phyloP scores from a whole-genome alignment of 2,888 invertebrate genomes.

The Mesorhabditis spiculigera region DNA sequence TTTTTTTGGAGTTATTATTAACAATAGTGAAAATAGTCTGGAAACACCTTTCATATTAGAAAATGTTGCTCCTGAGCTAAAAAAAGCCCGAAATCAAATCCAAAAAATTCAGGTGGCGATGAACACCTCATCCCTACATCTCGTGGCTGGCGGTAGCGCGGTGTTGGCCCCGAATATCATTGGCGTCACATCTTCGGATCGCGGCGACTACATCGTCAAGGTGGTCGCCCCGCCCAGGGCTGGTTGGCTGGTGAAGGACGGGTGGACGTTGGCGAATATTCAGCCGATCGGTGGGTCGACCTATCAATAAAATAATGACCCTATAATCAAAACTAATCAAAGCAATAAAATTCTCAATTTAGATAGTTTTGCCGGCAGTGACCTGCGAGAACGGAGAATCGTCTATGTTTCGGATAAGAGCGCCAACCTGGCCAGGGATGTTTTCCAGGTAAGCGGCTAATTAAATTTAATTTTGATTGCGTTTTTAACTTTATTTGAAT shows the following conservation, averaged over 20 bases:
- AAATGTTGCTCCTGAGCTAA: no score
- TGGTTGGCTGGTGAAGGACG: constrained; percentile 32
- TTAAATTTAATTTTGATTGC: background rate
- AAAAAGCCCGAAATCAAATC: no score
- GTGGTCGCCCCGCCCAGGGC: constrained; percentile 23
- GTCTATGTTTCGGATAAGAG: constrained; percentile 14
- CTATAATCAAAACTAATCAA: no score
- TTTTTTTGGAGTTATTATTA: no score
- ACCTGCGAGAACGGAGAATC: constrained; percentile 16
- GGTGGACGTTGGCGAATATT: constrained; percentile 23
- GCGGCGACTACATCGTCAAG: constrained; percentile 24
- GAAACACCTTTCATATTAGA: no score
- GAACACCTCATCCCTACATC: constrained; percentile 19
- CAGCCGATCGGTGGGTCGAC: constrained; percentile 12
- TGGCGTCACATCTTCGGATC: constrained; percentile 29
- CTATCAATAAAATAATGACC: no score
- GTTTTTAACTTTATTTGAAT: background rate
- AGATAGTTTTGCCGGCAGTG: constrained; percentile 13
- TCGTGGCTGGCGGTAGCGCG: constrained; percentile 24
- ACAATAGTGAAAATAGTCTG: no score
- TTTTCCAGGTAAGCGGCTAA: background rate
- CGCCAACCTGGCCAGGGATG: background rate
- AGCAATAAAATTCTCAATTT: background rate
- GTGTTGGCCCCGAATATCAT: constrained; percentile 20
- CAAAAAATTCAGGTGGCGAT: constrained; percentile 21